Percentiles rank a stretch among this genome's conserved stretches.
phyloP scores from a whole-genome alignment of 2,888 invertebrate species.

The Cheilosia grossa region DNA sequence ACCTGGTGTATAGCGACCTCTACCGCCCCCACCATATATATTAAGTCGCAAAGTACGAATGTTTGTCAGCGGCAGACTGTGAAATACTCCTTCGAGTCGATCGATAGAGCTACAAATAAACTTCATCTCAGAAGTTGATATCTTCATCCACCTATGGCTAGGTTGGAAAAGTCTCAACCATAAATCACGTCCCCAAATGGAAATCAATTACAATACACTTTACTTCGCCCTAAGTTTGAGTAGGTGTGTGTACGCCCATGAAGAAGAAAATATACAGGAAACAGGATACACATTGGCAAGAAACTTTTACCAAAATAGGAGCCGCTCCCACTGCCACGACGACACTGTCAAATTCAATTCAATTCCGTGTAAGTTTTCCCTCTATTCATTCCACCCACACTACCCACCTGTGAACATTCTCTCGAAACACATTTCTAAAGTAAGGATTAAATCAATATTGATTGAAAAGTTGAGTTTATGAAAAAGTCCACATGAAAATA shows the following conservation, averaged over 20 bases:
- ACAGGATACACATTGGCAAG: constrained; percentile 6
- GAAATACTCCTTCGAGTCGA: too few relatives aligned
- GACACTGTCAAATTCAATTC: constrained; percentile 38
- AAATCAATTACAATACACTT: constrained; percentile 56
- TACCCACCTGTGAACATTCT: constrained; percentile 51
- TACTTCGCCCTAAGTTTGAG: constrained; percentile 4
- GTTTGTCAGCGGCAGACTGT: too few relatives aligned
- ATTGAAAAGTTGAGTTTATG: constrained; percentile 63
- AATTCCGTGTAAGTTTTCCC: constrained; percentile 41
- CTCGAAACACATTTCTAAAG: constrained; percentile 41
- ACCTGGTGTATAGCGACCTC: too few relatives aligned
- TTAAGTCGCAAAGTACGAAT: too few relatives aligned
- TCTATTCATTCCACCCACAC: background rate
- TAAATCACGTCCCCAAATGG: constrained; percentile 58
- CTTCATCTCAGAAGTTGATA: background rate
- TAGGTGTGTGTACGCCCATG: background rate
- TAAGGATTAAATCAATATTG: constrained; percentile 64
- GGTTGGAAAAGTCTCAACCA: constrained; percentile 34
- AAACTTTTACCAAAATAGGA: constrained; percentile 52
- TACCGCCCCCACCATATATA: too few relatives aligned
- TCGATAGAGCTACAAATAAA: background rate
- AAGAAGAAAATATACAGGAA: constrained; percentile 17
- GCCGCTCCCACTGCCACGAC: background rate
- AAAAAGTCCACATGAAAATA: constrained; percentile 46
- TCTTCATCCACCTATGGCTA: background rate